phyloP scores from a whole-genome alignment of 1,140 invertebrate species.

The Cyclargus thomasi region DNA sequence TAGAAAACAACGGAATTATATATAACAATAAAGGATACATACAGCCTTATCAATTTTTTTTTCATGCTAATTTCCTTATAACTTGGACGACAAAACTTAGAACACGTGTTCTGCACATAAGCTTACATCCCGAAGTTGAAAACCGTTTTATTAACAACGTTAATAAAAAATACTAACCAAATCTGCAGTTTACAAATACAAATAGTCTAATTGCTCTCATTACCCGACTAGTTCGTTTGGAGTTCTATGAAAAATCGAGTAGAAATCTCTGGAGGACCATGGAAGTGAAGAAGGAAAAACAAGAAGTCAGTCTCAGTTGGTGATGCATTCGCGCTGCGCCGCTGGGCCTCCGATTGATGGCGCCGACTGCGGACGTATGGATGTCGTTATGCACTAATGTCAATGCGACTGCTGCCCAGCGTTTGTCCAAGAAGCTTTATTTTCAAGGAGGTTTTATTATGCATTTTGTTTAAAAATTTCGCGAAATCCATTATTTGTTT shows the following conservation, averaged over 20 bases:
- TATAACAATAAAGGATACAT: no score
- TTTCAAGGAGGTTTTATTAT: constrained; percentile 23
- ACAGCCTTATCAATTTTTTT: no score
- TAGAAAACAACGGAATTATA: no score
- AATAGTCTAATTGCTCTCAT: neutral
- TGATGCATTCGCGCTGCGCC: constrained; percentile 63
- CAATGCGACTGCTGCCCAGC: constrained; percentile 53
- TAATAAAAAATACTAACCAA: neutral
- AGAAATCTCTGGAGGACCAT: constrained; percentile 12
- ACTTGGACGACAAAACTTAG: no score
- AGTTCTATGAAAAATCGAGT: neutral
- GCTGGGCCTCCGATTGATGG: constrained; percentile 62
- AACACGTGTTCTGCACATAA: no score
- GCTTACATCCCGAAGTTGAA: no score
- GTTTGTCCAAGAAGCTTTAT: constrained; percentile 59
- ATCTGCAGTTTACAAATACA: neutral
- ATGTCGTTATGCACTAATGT: constrained; percentile 70
- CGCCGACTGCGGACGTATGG: constrained; percentile 57
- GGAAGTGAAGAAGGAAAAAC: constrained; percentile 19
- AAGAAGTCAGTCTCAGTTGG: constrained; percentile 34
- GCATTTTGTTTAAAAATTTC: no score
- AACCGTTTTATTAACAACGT: no score
- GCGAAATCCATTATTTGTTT: no score
- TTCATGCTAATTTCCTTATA: no score
- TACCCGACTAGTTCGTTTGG: neutral